These are phyloP conservation scores for Drosophila paramelanica DNA, from an alignment of 2,888 invertebrate species.

Conservation along the genomic window DNA sequence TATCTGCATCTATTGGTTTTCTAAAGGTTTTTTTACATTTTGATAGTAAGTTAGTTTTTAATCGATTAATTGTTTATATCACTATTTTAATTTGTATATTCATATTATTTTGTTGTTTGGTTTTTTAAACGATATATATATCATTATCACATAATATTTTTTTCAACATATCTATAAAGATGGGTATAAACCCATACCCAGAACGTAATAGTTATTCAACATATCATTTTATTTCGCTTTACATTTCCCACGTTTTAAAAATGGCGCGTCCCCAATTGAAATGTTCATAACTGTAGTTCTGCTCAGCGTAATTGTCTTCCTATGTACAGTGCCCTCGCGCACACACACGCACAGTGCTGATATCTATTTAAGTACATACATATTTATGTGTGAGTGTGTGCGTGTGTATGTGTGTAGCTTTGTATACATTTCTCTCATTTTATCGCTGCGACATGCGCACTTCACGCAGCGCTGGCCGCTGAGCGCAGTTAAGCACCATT, in stretches of 20 bases:
- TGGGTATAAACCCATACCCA: no score
- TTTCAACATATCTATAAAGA: no score
- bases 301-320: constrained; percentile 65
- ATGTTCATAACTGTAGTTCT: constrained; percentile 49
- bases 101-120: no score
- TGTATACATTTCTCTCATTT: constrained; percentile 32
- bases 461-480: constrained; percentile 67
- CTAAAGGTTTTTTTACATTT: neutral
- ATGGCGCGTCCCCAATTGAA: constrained; percentile 55
- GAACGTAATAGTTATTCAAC: constrained; percentile 9
- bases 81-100: no score
- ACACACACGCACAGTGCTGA: constrained; percentile 1
- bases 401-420: neutral
- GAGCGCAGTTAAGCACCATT: constrained; percentile 72
- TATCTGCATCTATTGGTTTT: constrained; percentile 2
- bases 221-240: constrained; percentile 2
- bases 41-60: no score
- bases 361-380: constrained; percentile 3
- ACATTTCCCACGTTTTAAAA: constrained; percentile 22
- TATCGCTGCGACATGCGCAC: constrained; percentile 68
- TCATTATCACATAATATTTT: no score
- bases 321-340: constrained; percentile 54
- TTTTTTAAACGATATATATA: no score
- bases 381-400: neutral
- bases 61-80: no score